Evolutionary conservation across 2,113 vertebrate genomes (phyloP).

Genomic region (Balaeniceps rex): DNA sequence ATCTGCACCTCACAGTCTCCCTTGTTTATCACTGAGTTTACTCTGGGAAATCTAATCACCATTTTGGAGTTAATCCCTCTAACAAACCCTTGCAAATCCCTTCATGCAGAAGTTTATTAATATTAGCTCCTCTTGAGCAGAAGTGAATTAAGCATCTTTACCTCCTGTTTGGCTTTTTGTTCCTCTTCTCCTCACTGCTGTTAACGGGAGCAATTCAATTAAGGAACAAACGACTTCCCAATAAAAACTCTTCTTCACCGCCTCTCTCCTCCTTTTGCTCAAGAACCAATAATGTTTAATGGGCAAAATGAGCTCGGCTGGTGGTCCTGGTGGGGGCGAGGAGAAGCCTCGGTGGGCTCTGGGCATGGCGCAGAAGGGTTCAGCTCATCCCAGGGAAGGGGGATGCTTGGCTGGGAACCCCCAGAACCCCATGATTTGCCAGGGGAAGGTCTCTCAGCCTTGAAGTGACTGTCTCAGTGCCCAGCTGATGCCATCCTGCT

Average conservation of each 20-base stretch:
- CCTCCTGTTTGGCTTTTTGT: background rate
- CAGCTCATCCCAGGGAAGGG: background rate
- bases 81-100: constrained; percentile 17
- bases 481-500: no score
- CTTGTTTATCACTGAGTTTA: background rate
- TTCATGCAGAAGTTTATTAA: constrained; percentile 38
- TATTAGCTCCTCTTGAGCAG: constrained; percentile 20
- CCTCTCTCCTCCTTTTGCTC: background rate
- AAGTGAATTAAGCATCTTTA: background rate
- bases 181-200: background rate
- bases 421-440: background rate
- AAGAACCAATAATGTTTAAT: constrained; percentile 10
- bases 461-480: background rate
- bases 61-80: constrained; percentile 6
- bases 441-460: background rate
- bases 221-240: constrained; percentile 54
- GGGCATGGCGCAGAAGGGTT: background rate
- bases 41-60: background rate
- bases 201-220: constrained; percentile 67
- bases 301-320: background rate
- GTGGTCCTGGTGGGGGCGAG: background rate
- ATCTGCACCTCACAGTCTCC: background rate
- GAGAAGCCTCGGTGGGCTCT: background rate
- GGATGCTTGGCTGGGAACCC: background rate
- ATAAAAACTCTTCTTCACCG: background rate